A percentile compares a stretch with the other conserved stretches of the same genome.
Conservation (phyloP, 2,888 invertebrate species). For the Neoaliturus tenellus region DNA sequence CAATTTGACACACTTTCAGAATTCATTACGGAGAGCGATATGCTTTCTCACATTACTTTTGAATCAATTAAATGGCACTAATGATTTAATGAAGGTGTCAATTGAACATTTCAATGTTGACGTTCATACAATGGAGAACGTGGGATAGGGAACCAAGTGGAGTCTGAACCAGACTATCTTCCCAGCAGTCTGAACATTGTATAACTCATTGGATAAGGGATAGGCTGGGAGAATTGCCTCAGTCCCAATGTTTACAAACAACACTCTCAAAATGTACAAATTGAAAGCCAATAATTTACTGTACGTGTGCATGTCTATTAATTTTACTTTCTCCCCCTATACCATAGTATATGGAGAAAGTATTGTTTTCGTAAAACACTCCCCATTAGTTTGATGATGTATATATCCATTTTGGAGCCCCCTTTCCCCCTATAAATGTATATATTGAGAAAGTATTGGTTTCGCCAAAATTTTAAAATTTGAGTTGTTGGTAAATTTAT, state of each 20-base stretch:
- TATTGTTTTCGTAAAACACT: too few relatives aligned
- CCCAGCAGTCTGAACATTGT: background rate
- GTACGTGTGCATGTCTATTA: too few relatives aligned
- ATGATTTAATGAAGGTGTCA: background rate
- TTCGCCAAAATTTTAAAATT: too few relatives aligned
- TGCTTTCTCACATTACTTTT: conserved; percentile 23
- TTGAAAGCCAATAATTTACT: too few relatives aligned
- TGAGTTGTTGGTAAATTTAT: too few relatives aligned
- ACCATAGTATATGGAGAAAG: too few relatives aligned
- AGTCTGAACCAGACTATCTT: background rate
- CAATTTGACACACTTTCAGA: background rate
- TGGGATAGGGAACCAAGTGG: background rate
- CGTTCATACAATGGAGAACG: background rate
- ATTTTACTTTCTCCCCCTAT: too few relatives aligned
- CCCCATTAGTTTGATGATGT: too few relatives aligned
- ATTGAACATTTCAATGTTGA: background rate
- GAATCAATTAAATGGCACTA: background rate
- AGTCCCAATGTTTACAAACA: conserved; percentile 8
- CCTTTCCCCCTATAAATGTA: too few relatives aligned
- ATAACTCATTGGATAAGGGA: conserved; percentile 7
- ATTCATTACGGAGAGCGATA: background rate
- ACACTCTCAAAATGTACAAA: too few relatives aligned
- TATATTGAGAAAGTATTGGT: too few relatives aligned
- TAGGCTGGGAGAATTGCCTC: background rate
- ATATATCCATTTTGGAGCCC: too few relatives aligned